phyloP scores from a whole-genome alignment of 2,888 invertebrate species.

The Apoda limacodes region DNA sequence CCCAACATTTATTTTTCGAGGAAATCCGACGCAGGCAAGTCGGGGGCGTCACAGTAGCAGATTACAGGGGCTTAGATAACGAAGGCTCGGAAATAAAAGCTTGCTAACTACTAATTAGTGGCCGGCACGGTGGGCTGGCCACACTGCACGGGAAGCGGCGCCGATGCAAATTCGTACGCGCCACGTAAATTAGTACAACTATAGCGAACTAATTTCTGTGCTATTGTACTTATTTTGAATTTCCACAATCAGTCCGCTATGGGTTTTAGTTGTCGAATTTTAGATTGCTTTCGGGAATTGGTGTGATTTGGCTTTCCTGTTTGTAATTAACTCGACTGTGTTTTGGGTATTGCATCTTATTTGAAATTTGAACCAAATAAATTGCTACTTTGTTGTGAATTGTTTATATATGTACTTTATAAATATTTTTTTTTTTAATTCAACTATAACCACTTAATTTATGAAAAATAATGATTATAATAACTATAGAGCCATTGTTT shows the following conservation, averaged over 20 bases:
- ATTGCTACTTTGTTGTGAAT: no score
- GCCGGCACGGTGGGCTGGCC: constrained; percentile 19
- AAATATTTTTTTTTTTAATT: no score
- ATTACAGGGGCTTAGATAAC: constrained; percentile 57
- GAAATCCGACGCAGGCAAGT: constrained; percentile 24
- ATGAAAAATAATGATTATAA: no score
- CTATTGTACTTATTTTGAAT: constrained; percentile 18
- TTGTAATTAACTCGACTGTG: no score
- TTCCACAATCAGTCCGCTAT: background rate
- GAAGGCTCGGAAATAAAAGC: constrained; percentile 59
- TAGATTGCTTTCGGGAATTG: background rate
- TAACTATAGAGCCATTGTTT: no score
- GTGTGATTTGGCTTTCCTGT: background rate
- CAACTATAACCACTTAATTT: no score
- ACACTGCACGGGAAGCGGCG: constrained; percentile 25
- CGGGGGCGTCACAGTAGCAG: constrained; percentile 45
- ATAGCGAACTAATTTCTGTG: constrained; percentile 17
- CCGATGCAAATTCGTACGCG: constrained; percentile 44
- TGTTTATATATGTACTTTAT: no score
- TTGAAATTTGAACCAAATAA: no score
- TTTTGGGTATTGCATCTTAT: no score
- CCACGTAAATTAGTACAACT: constrained; percentile 30
- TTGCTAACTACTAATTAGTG: constrained; percentile 56
- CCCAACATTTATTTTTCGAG: no score
- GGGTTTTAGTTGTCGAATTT: background rate